Evolutionary conservation across 2,888 invertebrate genomes (phyloP).

Genomic region (Heteromurus nitidus): DNA sequence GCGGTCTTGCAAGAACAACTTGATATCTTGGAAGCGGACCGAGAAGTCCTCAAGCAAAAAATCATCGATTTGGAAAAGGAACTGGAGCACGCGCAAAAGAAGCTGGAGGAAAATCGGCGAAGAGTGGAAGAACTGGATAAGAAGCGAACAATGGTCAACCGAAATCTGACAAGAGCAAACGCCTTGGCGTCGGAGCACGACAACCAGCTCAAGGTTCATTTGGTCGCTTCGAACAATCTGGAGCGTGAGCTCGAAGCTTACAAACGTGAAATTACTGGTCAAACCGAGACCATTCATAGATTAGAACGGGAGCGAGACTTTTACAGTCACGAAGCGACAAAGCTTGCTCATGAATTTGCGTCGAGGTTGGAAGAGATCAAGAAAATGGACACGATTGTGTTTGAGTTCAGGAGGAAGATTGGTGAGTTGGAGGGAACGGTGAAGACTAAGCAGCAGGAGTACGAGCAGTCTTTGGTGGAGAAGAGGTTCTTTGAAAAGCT

Average conservation of each 20-base stretch:
- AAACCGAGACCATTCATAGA: conserved; percentile 62
- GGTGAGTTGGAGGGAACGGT: conserved; percentile 65
- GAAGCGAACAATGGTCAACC: conserved; percentile 67
- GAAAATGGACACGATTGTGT: conserved; percentile 67
- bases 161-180: conserved; percentile 66
- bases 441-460: conserved; percentile 68
- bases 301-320: conserved; percentile 71
- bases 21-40: conserved; percentile 61
- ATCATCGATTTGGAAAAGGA: conserved; percentile 68
- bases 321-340: conserved; percentile 70
- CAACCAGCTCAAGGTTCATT: conserved; percentile 67
- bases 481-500: conserved; percentile 67
- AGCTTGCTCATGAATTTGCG: conserved; percentile 67
- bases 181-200: conserved; percentile 65
- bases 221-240: conserved; percentile 67
- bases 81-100: conserved; percentile 67
- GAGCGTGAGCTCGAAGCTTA: conserved; percentile 65
- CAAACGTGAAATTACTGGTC: conserved; percentile 62
- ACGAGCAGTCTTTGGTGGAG: conserved; percentile 68
- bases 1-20: conserved; percentile 56
- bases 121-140: conserved; percentile 71
- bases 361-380: conserved; percentile 69
- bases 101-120: conserved; percentile 66
- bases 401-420: conserved; percentile 67
- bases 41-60: conserved; percentile 68